Base-by-base conservation (phyloP, 1,140 invertebrate genomes). In the Listronotus bonariensis region DNA sequence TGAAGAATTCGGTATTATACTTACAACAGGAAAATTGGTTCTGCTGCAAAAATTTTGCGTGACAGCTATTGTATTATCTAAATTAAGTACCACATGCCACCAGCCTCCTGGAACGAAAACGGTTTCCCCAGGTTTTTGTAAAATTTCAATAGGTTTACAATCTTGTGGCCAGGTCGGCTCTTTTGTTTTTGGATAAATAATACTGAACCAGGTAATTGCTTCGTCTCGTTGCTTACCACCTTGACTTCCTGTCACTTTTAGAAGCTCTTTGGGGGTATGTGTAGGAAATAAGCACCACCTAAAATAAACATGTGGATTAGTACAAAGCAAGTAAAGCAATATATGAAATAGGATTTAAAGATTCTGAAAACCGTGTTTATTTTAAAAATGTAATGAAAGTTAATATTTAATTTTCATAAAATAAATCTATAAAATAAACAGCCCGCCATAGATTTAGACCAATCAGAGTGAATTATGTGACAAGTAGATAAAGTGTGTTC, bases 51-150 rank as follows among this genome's bases (percentile, higher is more conserved):
- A 99, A 80, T 99, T 99, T 79, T 99, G 97, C 0, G 97, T 99
- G 0, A 99, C 92, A 38, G 97, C 97, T 53, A 99, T 89, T 1
- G 97, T 99, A 62, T 92, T 88, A 71, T 98, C 95, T 51, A 99
- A 80, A 82, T 99, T 99, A 7, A 99, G 81, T 14, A 99, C 97
- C 38, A 99, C 97, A 81, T 99, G 97, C 97, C 97, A 99, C 93
- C 93, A 96, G 3, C 95, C 95, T 18, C 93, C 95, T 18, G 97
- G 97, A 43, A 99, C 96, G 85, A 98, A 99, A 17, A 99, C 96
- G 6, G 96, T 98, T 78, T 99, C 97, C 34, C 97, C 97, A 41
- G 97, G 95, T 71, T 88, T 87, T 79, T 99, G 97, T n/a, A 99
- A 80, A 71, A 98, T 95, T 83, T 99, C 96, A 62, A 99, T 87